Evolutionary conservation across 1,140 invertebrate genomes (phyloP).

Genomic region (Plectrocnemia conspersa): DNA sequence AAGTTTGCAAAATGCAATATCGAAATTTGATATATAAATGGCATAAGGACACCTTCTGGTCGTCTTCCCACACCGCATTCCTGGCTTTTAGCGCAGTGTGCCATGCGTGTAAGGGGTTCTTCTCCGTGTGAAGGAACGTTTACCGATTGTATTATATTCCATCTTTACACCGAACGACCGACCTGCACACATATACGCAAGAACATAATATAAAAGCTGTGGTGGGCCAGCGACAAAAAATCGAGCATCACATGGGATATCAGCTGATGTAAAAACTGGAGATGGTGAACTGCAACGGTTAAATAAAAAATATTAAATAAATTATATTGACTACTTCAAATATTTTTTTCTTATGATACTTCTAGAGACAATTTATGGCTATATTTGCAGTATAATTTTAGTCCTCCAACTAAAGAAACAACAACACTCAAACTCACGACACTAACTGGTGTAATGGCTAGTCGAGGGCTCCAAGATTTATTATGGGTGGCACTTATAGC

Average conservation of each 20-base stretch:
- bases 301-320: not conserved
- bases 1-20: too few relatives aligned
- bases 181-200: not conserved
- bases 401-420: too few relatives aligned
- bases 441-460: too few relatives aligned
- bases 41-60: slow-evolving; percentile 10
- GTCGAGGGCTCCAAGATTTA: too few relatives aligned
- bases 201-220: not conserved
- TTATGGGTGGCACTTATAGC: too few relatives aligned
- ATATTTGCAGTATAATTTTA: too few relatives aligned
- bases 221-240: slow-evolving; percentile 13
- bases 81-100: not conserved
- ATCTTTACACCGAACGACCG: not conserved
- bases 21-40: slow-evolving; percentile 9
- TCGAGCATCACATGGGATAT: slow-evolving; percentile 32
- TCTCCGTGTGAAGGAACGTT: not conserved
- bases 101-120: not conserved
- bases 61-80: slow-evolving; percentile 20
- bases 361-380: too few relatives aligned
- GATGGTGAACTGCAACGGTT: slow-evolving; percentile 19
- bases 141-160: slow-evolving; percentile 15
- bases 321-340: too few relatives aligned
- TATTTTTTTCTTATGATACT: not conserved
- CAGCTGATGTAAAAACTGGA: slow-evolving; percentile 33
- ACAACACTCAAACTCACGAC: too few relatives aligned